Evolutionary conservation across 2,797 vertebrate species (phyloP), one percentile per base, ranked within the genome.

Genomic region (Typhlichthys subterraneus): DNA sequence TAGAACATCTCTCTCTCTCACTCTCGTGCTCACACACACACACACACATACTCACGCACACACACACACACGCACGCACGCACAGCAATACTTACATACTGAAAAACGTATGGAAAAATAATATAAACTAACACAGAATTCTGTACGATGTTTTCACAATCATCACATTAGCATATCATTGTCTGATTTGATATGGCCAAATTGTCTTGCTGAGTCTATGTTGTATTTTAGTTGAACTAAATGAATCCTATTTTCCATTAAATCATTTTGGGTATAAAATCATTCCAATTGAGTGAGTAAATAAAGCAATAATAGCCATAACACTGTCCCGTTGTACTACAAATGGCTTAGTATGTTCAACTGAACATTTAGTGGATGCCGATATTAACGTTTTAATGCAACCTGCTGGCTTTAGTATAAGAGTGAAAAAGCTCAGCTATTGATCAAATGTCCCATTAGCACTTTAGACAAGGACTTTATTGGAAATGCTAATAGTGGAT

Each of bases 361-460:
- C 51, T n/a, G 38, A 73, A 70, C 49, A 54, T 57, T 55, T 81
- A 85, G 81, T 85, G 83, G 82, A 74, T 79, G 82, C 38, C 64
- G 70, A 73, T 67, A 48, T 62, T 31, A 17, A 59, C 47, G 46
- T 75, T 64, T 67, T 59, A 73, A 81, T 70, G 69, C 63, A 69
- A 72, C 60, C 59, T 64, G 75, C 53, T 53, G 65, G 19, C 53
- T 62, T 63, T 67, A 59, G 56, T 59, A 68, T 79, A 80, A 73
- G 63, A 64, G 68, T 61, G 71, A 51, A 75, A 84, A 73, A 59
- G 80, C 59, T 66, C 5, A 7, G 19, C 31, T 89, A 92, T 91
- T 86, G 91, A 94, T 88, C 89, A 81, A 59, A 86, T 6, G 45
- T 67, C 12, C 84, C 88, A 91, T 91, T 91, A 90, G 86, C 83